Base-by-base conservation (phyloP, 2,113 vertebrate species). In the Athene cunicularia region DNA sequence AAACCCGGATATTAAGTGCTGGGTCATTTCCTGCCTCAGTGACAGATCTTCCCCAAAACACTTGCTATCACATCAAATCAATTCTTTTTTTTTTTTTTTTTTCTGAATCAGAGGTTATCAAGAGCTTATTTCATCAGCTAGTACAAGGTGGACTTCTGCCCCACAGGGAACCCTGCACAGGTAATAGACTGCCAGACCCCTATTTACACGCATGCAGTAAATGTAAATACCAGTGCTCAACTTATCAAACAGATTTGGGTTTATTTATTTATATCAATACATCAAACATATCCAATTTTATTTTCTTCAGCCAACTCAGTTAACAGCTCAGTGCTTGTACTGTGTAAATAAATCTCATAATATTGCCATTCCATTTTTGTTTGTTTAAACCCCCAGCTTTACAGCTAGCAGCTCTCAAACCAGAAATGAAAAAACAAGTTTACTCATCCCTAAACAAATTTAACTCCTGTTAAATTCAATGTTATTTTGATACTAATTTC, bases 391-490 rank as follows among this genome's bases (percentile, higher is more conserved):
- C 21, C 24, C 43, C 45, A 92, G 87, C 90, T 96, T 91, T 23
- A 62, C n/a, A 94, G 30, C 56, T 39, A 93, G 50, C 68, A 93
- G 66, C 37, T 92, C 76, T 68, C 74, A 96, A 90, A 90, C 68
- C 55, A 95, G 79, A 92, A 95, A 90, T 73, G 20, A 86, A 92
- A 97, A 86, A 75, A 50, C 49, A 75, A 33, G 63, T 94, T 96
- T 96, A 93, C 52, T 88, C 88, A 95, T 93, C 85, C 81, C 59
- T 85, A 67, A 93, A 66, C 72, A 90, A 88, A 92, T 90, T 80
- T 91, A 70, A 80, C 72, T 96, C 73, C 88, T 50, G 26, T 24
- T 95, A 81, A 93, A 81, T 83, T 94, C 58, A 56, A 28, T 55
- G 49, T 49, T 86, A 91, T 76, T 86, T 95, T 95, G 71, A 41